Evolutionary conservation across 1,140 invertebrate genomes (phyloP).

Genomic region (Scaptomyza hsui): DNA sequence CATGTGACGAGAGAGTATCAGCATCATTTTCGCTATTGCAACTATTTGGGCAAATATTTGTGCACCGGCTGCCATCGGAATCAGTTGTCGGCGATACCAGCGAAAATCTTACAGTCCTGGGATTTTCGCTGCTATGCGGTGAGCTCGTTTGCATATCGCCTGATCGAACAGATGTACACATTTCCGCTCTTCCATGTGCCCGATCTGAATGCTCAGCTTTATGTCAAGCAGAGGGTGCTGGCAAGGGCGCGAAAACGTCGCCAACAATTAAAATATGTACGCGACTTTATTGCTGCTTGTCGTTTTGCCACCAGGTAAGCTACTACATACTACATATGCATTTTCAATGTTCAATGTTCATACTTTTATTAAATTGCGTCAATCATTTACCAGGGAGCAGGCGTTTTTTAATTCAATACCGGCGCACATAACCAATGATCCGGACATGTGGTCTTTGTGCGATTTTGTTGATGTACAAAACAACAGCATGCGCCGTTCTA

Average conservation of each 20-base stretch:
- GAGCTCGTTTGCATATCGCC: constrained; percentile 91
- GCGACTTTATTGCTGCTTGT: constrained; percentile 89
- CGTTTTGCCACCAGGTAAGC: constrained; percentile 87
- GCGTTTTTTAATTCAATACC: constrained; percentile 86
- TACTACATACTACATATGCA: no score
- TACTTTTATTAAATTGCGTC: constrained; percentile 24
- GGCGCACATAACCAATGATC: constrained; percentile 87
- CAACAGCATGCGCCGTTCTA: constrained; percentile 86
- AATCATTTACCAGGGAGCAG: constrained; percentile 85
- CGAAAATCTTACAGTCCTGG: constrained; percentile 89
- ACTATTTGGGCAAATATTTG: constrained; percentile 94
- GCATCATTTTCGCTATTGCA: constrained; percentile 91
- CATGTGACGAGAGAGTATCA: constrained; percentile 90
- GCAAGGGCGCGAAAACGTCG: constrained; percentile 87
- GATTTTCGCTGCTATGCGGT: constrained; percentile 88
- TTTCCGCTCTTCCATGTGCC: constrained; percentile 92
- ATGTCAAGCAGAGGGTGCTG: constrained; percentile 87
- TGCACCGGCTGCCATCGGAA: constrained; percentile 95
- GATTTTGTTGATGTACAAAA: constrained; percentile 90
- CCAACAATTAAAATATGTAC: constrained; percentile 88
- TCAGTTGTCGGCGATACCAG: constrained; percentile 90
- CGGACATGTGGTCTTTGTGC: constrained; percentile 90
- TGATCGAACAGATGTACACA: constrained; percentile 90
- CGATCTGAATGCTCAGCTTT: constrained; percentile 89
- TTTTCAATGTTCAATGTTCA: background rate